Evolutionary conservation across 2,888 invertebrate species (phyloP).

Genomic region (Cordilura impudica): DNA sequence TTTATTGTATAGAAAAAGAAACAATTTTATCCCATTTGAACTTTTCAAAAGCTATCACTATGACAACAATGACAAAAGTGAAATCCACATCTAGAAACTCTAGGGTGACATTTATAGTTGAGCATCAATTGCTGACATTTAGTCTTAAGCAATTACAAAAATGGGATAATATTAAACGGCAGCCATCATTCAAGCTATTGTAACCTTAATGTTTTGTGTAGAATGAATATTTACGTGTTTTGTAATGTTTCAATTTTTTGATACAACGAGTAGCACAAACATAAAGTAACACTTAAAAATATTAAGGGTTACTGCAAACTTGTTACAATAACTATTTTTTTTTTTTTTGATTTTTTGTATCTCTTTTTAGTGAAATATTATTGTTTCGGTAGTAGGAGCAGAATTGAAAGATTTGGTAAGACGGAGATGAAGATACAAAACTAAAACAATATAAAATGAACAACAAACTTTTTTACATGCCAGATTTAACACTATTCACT

Average conservation of each 20-base stretch:
- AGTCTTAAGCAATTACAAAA: no score
- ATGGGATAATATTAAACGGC: no score
- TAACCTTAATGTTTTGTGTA: background rate
- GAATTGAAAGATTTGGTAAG: background rate
- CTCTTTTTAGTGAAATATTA: background rate
- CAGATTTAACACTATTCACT: background rate
- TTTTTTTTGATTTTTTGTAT: background rate
- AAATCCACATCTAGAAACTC: background rate
- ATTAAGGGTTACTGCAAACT: background rate
- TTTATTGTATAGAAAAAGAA: no score
- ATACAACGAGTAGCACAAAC: background rate
- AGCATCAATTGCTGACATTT: no score
- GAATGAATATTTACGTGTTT: background rate
- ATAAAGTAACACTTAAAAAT: background rate
- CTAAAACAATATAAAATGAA: background rate
- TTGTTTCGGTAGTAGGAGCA: background rate
- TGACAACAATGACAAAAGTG: background rate
- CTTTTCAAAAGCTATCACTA: background rate
- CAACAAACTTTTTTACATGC: background rate
- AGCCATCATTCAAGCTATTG: no score
- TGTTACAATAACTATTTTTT: background rate
- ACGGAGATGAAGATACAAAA: background rate
- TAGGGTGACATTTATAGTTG: no score
- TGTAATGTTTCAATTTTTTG: background rate
- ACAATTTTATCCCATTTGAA: background rate